A percentile compares a stretch with the other conserved stretches of the same genome.
Evolutionary conservation across 2,888 invertebrate genomes (phyloP).

Genomic region (Melanostoma scalare): DNA sequence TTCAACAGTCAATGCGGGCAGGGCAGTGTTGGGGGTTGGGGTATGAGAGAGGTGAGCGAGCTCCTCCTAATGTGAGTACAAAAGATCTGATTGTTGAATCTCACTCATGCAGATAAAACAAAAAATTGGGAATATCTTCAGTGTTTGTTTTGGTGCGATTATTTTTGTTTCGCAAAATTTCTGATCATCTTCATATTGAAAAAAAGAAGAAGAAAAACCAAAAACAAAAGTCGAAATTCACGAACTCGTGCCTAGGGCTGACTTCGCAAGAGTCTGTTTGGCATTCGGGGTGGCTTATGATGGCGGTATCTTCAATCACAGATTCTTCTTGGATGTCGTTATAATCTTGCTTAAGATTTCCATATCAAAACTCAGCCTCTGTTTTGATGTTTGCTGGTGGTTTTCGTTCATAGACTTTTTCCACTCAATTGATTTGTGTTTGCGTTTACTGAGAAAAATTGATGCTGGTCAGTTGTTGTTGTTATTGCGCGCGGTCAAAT

Average conservation of each 20-base stretch:
- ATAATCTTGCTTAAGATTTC: slow-evolving; percentile 18
- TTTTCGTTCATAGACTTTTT: slow-evolving; percentile 24
- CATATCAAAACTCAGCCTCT: slow-evolving; percentile 36
- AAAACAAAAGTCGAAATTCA: slow-evolving; percentile 34
- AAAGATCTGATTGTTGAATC: slow-evolving; percentile 28
- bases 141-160: neutral
- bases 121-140: slow-evolving; percentile 35
- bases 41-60: slow-evolving; percentile 12
- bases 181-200: slow-evolving; percentile 4
- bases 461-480: slow-evolving; percentile 30
- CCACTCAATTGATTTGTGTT: slow-evolving; percentile 54
- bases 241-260: slow-evolving; percentile 39
- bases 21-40: slow-evolving; percentile 14
- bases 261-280: slow-evolving; percentile 6
- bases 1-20: slow-evolving; percentile 5
- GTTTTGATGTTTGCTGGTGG: slow-evolving; percentile 24
- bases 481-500: slow-evolving; percentile 30
- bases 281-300: slow-evolving; percentile 5
- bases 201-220: slow-evolving; percentile 6
- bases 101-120: slow-evolving; percentile 19
- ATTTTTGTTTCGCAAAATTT: slow-evolving; percentile 20
- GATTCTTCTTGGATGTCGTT: slow-evolving; percentile 20
- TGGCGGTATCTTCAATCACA: slow-evolving; percentile 57
- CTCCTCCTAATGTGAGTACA: slow-evolving; percentile 27
- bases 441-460: slow-evolving; percentile 23